Evolutionary conservation across 92 coral and sea anemone genomes (phyloP).

Genomic region (Siderastrea siderea): DNA sequence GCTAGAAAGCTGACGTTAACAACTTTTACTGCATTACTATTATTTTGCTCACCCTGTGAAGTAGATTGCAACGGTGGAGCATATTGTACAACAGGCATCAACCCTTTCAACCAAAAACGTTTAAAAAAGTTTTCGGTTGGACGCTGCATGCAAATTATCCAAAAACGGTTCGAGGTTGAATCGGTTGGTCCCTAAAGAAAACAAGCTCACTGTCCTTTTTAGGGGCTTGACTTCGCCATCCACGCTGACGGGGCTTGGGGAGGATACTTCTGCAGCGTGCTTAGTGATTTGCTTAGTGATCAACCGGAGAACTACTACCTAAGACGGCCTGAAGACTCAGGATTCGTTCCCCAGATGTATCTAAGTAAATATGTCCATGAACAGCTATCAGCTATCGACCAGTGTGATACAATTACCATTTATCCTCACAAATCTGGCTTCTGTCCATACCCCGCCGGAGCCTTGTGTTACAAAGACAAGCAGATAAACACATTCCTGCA

Average conservation of each 20-base stretch:
- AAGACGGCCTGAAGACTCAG: constrained; percentile 51
- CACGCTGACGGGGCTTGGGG: constrained; percentile 85
- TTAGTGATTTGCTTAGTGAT: constrained; percentile 72
- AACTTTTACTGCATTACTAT: too few relatives aligned
- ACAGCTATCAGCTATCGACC: constrained; percentile 54
- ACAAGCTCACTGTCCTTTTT: background rate
- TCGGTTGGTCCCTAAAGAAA: too few relatives aligned
- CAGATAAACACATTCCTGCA: constrained; percentile 75
- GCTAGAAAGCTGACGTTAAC: too few relatives aligned
- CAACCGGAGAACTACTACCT: constrained; percentile 32
- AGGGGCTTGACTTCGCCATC: constrained; percentile 88
- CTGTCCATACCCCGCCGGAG: constrained; percentile 82
- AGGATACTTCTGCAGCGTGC: constrained; percentile 51
- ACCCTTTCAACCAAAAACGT: too few relatives aligned
- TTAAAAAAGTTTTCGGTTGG: too few relatives aligned
- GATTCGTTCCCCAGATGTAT: constrained; percentile 61
- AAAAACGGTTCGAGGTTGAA: too few relatives aligned
- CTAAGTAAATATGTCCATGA: constrained; percentile 55
- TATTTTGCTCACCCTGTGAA: too few relatives aligned
- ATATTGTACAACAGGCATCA: too few relatives aligned
- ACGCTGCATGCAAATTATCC: too few relatives aligned
- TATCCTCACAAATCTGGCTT: constrained; percentile 49
- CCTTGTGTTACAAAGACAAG: constrained; percentile 70
- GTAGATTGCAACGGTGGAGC: too few relatives aligned
- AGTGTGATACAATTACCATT: constrained; percentile 66